Percentiles rank a stretch among this genome's conserved stretches.
phyloP scores from a whole-genome alignment of 2,888 invertebrate genomes.

The Epinotia demarniana region DNA sequence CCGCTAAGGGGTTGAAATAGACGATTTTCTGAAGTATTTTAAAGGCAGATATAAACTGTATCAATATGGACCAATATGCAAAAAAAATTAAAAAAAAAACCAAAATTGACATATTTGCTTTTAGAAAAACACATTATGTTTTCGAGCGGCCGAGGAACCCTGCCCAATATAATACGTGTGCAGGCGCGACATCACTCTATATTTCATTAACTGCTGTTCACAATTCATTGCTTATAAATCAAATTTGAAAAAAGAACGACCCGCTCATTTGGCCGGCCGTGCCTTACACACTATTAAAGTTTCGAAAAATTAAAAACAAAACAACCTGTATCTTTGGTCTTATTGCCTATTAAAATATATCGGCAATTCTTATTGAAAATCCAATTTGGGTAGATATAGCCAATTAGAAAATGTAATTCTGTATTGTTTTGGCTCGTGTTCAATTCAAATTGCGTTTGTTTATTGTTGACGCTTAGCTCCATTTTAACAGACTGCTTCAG shows the following conservation, averaged over 20 bases:
- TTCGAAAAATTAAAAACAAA: constrained; percentile 53
- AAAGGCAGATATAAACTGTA: too few relatives aligned
- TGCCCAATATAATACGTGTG: constrained; percentile 51
- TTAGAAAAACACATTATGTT: background rate
- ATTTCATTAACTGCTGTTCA: constrained; percentile 75
- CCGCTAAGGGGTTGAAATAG: too few relatives aligned
- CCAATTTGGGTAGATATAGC: constrained; percentile 73
- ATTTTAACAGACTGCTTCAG: too few relatives aligned
- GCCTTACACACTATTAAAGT: constrained; percentile 65
- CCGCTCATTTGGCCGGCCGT: constrained; percentile 70
- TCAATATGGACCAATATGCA: too few relatives aligned
- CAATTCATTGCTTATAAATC: constrained; percentile 77
- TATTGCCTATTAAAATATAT: constrained; percentile 78
- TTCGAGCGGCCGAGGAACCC: background rate
- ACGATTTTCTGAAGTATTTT: too few relatives aligned
- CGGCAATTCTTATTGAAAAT: constrained; percentile 77
- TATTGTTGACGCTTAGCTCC: background rate
- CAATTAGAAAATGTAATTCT: constrained; percentile 61
- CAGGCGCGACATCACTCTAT: constrained; percentile 70
- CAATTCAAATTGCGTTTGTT: constrained; percentile 30
- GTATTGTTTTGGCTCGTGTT: constrained; percentile 22
- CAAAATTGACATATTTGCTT: background rate
- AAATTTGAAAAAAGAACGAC: constrained; percentile 71
- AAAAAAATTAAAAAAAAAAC: too few relatives aligned
- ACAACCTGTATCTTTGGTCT: constrained; percentile 61